Conservation (phyloP, 2,888 invertebrate genomes). For the Andrena haemorrhoa region DNA sequence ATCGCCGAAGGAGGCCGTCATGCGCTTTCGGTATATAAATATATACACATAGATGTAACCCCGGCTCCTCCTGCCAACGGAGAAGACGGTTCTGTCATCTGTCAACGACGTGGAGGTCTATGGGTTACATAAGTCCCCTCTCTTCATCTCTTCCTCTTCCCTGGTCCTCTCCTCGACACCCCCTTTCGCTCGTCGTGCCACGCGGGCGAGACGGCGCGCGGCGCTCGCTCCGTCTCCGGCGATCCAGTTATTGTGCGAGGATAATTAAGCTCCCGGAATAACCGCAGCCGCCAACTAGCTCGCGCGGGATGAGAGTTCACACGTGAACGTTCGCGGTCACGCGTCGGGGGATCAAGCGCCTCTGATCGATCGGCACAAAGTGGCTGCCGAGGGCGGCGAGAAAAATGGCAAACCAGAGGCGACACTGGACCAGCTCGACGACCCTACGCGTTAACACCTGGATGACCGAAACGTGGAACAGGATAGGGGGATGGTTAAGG, state of each 20-base stretch:
- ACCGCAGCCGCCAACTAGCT: constrained; percentile 33
- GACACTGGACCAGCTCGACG: background rate
- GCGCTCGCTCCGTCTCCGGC: constrained; percentile 14
- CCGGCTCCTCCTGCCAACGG: constrained; percentile 72
- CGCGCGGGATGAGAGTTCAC: constrained; percentile 28
- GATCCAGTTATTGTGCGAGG: constrained; percentile 64
- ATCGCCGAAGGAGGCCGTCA: constrained; percentile 66
- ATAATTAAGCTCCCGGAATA: constrained; percentile 71
- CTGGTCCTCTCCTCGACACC: background rate
- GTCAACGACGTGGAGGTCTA: constrained; percentile 79
- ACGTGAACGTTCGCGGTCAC: constrained; percentile 7
- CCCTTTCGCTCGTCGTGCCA: constrained; percentile 11
- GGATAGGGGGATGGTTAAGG: too few relatives aligned
- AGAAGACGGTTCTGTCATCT: constrained; percentile 79
- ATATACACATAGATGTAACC: constrained; percentile 64
- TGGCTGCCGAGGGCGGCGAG: background rate
- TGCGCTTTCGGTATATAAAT: constrained; percentile 69
- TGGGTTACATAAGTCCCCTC: constrained; percentile 76
- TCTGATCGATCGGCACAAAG: constrained; percentile 6
- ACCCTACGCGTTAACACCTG: too few relatives aligned
- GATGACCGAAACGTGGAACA: too few relatives aligned
- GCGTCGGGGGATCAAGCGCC: constrained; percentile 12
- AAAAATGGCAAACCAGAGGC: constrained; percentile 15
- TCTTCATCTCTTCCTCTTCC: constrained; percentile 13
- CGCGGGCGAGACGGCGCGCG: constrained; percentile 18